Evolutionary conservation across 2,113 vertebrate species (phyloP).

Genomic region (Natator depressus): DNA sequence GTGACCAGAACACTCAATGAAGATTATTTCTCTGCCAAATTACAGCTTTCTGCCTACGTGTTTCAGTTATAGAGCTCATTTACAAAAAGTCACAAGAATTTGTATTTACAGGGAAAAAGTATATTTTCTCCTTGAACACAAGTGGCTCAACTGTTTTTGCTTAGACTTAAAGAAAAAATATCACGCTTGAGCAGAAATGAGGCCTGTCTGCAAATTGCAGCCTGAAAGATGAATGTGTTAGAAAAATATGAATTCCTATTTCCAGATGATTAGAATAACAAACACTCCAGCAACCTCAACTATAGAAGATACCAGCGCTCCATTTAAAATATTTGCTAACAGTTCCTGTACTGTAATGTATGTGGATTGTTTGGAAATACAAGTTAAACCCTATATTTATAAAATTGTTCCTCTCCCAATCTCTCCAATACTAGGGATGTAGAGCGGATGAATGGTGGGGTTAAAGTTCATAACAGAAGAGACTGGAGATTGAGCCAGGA

Average conservation of each 20-base stretch:
- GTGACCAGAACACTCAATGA: neutral
- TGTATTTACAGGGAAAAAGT: neutral
- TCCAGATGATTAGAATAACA: neutral
- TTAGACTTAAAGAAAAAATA: slow-evolving; percentile 16
- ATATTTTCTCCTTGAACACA: slow-evolving; percentile 18
- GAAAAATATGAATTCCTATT: neutral
- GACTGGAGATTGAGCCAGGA: neutral
- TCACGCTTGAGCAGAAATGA: slow-evolving; percentile 27
- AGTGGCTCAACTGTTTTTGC: slow-evolving; percentile 1
- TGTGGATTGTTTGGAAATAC: neutral
- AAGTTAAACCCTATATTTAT: neutral
- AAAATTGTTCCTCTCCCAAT: neutral
- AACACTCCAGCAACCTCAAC: neutral
- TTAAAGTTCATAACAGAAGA: slow-evolving; percentile 3
- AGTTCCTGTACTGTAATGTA: neutral
- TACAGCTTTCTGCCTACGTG: neutral
- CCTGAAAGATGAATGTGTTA: neutral
- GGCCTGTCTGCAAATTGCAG: neutral
- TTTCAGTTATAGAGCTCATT: neutral
- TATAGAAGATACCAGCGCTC: neutral
- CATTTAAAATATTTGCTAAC: neutral
- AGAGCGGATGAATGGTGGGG: slow-evolving; percentile 26
- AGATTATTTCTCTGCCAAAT: neutral
- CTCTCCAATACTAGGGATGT: neutral
- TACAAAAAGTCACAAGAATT: neutral